Evolutionary conservation across 2,888 invertebrate species (phyloP), one percentile per base, ranked within the genome.

Genomic region (Archaeoteleia sp.): DNA sequence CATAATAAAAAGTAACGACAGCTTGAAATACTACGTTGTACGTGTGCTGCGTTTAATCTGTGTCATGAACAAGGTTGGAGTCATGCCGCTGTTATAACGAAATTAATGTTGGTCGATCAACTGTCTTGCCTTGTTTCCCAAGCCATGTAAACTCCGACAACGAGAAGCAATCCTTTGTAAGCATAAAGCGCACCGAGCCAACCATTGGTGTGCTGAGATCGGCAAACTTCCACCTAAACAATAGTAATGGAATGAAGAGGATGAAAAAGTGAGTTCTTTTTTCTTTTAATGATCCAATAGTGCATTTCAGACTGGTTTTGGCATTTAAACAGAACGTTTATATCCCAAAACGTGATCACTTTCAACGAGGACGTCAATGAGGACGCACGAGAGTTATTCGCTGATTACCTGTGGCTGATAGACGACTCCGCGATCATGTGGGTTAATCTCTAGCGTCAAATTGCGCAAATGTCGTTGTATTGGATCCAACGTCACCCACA

Each of bases 91-190:
- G 27, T 45, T 53, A 32, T 45, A 39, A 43, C 17, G 27, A 45
- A 39, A 61, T 51, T 45, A 45, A 61, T 39, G 46, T 15, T 37
- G 17, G 5, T 9, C 40, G 10, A 25, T 10, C 13, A 34, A 17
- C 29, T 46, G 27, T 13, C 29, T 78, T 77, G 87, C 87, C 88
- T 90, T 6, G 96, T 97, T 87, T 96, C 95, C 96, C 96, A 96
- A 0, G 96, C 96, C 96, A 96, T 96, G 87, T 95, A 96, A 1
- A 95, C 93, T 0, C 96, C 96, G 65, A 96, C 95, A 20, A 95
- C 89, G 9, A 96, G 88, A 10, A 96, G 88, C 0, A 96, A 88
- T 1, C 95, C 95, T 85, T 96, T 96, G 88, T 96, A 96, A 5
- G 92, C 93, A 85, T 96, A 96, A 7, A 96, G 89, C 0, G 92